These are phyloP conservation scores for Coboldia fuscipes DNA, from an alignment of 1,140 invertebrate genomes.

Conservation along the genomic window DNA sequence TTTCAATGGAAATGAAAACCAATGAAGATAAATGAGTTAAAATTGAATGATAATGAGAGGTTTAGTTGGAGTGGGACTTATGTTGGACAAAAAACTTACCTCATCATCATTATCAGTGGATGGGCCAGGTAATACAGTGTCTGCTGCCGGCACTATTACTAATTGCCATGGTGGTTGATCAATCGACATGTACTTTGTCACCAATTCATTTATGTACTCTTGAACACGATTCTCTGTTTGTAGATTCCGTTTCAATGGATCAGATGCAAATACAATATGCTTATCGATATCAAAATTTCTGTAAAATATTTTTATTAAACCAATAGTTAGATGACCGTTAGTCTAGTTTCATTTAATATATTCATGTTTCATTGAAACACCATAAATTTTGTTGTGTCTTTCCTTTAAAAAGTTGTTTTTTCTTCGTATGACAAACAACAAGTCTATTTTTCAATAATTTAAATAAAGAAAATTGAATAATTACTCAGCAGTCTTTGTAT, in stretches of 20 bases:
- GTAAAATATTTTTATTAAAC: not conserved
- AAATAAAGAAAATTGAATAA: not conserved
- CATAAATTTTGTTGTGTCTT: no score
- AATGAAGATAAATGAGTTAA: not conserved
- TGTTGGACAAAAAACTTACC: not conserved
- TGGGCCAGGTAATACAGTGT: not conserved
- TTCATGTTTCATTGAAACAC: no score
- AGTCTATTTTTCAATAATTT: no score
- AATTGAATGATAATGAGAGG: not conserved
- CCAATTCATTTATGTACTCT: conserved; percentile 55
- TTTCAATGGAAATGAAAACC: not conserved
- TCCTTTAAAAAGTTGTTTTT: no score
- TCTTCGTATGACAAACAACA: no score
- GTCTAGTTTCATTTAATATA: no score
- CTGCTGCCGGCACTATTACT: conserved; percentile 34
- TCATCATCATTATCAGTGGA: not conserved
- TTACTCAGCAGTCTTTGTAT: conserved; percentile 20
- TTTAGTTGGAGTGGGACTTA: not conserved
- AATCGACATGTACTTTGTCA: conserved; percentile 48
- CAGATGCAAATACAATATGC: conserved; percentile 39
- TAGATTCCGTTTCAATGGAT: conserved; percentile 35
- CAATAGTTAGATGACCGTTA: not conserved
- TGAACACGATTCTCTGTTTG: conserved; percentile 47
- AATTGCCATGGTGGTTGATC: conserved; percentile 58
- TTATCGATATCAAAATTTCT: conserved; percentile 43